These are phyloP conservation scores for Pocillopora grandis DNA, from an alignment of 92 coral and sea anemone species.

Conservation along the genomic window DNA sequence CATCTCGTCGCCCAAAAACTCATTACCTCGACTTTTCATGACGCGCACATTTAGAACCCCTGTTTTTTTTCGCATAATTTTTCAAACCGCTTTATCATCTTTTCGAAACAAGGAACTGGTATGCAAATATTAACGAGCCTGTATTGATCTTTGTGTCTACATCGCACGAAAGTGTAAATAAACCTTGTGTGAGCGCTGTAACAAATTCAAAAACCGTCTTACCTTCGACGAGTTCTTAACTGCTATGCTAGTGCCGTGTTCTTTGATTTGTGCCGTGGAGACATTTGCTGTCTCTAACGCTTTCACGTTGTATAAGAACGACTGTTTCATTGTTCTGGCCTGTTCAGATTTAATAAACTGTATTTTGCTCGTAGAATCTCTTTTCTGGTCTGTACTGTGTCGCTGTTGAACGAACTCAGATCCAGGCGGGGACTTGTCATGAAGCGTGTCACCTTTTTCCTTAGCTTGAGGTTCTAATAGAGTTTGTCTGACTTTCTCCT, in stretches of 20 bases:
- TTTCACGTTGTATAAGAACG: constrained; percentile 31
- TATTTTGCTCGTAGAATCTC: constrained; percentile 3
- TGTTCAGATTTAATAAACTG: constrained; percentile 34
- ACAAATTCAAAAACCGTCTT: constrained; percentile 10
- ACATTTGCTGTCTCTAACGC: constrained; percentile 2
- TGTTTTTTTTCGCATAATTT: constrained; percentile 27
- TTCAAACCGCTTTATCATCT: constrained; percentile 18
- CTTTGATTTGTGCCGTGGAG: constrained; percentile 17
- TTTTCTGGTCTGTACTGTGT: neutral
- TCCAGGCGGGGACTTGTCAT: neutral
- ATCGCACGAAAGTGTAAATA: constrained; percentile 41
- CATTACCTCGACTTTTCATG: neutral
- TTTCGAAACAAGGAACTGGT: constrained; percentile 33
- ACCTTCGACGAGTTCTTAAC: constrained; percentile 34
- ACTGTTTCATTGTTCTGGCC: constrained; percentile 28
- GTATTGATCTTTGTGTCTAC: constrained; percentile 28
- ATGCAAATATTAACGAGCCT: constrained; percentile 39
- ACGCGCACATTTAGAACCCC: constrained; percentile 12
- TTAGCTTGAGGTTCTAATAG: neutral
- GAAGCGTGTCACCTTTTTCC: neutral
- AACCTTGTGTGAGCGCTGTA: neutral
- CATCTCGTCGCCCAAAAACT: neutral
- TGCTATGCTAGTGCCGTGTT: neutral
- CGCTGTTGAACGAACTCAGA: neutral
- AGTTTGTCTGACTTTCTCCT: constrained; percentile 3